Evolutionary conservation across 2,113 vertebrate species (phyloP), one percentile per base, ranked within the genome.

Genomic region (Azemiops feae): DNA sequence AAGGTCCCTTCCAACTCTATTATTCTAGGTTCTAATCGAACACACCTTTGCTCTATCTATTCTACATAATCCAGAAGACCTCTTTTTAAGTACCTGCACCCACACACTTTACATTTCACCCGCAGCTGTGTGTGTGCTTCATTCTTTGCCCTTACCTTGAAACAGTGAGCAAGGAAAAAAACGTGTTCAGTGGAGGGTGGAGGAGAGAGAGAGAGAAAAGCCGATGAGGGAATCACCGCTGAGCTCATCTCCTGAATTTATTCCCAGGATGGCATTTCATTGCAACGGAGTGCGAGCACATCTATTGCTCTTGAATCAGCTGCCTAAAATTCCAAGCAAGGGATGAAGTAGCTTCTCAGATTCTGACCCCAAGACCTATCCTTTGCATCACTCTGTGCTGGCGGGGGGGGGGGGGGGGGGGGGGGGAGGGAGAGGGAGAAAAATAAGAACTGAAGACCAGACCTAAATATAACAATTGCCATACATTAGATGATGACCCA

Each of bases 231-330:
- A 85, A 45, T 89, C 88, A 60, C 1, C 5, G 0, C 60, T 86
- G 92, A 93, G 88, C 54, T 90, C 92, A 89, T 89, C 23, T 16
- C 85, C 92, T 34, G 39, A 89, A 85, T 57, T 86, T 27, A 85
- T 53, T 95, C 69, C 45, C 22, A 14, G 45, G 27, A 18, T 94
- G 96, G 96, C 96, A 97, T 85, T 85, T 85, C 93, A 96, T 96
- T 95, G 93, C 93, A 64, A 91, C n/a, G 58, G 93, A 85, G 96
- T 94, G 94, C 96, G 96, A 94, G 12, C 54, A 11, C 88, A 87
- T 5, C 8, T 2, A 0, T 2, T 64, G 94, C 87, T 92, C 85
- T 89, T 39, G 93, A 94, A 93, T 85, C 92, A 0, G 0, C 94
- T 91, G 58, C 8, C 0, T 39, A 7, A 89, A 25, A 92, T 93